phyloP scores from a whole-genome alignment of 2,888 invertebrate genomes.

The Drosophila affinis region DNA sequence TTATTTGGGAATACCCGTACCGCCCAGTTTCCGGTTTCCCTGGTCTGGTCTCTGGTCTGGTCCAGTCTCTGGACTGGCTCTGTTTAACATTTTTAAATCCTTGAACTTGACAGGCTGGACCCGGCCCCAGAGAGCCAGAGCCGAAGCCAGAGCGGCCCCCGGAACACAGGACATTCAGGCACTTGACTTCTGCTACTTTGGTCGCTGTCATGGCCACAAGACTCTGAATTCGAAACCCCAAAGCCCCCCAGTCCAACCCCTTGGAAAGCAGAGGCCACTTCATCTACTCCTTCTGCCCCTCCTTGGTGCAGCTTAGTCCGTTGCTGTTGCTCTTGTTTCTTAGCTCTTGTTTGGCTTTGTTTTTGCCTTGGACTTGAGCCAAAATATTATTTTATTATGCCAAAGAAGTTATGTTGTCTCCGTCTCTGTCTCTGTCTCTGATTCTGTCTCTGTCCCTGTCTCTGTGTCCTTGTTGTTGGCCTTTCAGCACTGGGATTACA shows the following conservation, averaged over 20 bases:
- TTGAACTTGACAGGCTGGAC: conserved; percentile 57
- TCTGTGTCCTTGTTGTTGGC: conserved; percentile 14
- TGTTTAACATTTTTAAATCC: conserved; percentile 56
- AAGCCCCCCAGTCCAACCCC: not conserved
- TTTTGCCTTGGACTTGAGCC: conserved; percentile 31
- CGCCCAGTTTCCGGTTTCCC: not conserved
- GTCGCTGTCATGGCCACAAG: conserved; percentile 12
- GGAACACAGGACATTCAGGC: conserved; percentile 3
- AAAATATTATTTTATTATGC: conserved; percentile 42
- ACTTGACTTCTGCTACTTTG: conserved; percentile 28
- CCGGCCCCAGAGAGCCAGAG: not conserved
- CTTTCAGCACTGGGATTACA: conserved; percentile 55
- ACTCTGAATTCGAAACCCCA: conserved; percentile 6
- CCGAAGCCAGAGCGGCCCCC: not conserved
- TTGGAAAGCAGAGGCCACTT: not conserved
- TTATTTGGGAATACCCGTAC: not conserved
- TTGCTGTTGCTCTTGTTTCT: conserved; percentile 15
- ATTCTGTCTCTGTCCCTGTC: not conserved
- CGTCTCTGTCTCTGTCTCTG: not conserved
- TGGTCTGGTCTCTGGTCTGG: not conserved
- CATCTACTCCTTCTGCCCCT: not conserved
- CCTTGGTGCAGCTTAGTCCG: not conserved
- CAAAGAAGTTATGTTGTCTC: conserved; percentile 62
- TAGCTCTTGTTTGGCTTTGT: conserved; percentile 11
- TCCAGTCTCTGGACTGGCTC: not conserved